phyloP scores from a whole-genome alignment of 2,888 invertebrate species.

The Terebella lapidaria region DNA sequence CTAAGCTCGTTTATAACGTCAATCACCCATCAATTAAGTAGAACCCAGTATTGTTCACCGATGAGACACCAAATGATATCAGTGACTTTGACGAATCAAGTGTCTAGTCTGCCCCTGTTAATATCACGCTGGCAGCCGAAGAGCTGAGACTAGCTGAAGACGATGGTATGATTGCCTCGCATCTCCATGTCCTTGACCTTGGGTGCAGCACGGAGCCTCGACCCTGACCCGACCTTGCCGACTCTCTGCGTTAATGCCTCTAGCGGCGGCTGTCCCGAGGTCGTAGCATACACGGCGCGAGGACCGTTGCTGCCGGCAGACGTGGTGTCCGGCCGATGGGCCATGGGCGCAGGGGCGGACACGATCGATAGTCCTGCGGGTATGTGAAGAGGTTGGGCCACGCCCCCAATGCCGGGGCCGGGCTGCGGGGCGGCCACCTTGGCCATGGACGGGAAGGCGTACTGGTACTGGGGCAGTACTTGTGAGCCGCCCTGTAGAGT shows the following conservation, averaged over 20 bases:
- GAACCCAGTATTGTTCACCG: too few relatives aligned
- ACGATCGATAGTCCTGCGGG: conserved; percentile 42
- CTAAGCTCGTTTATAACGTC: too few relatives aligned
- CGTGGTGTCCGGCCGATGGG: conserved; percentile 37
- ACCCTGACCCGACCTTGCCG: conserved; percentile 24
- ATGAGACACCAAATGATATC: too few relatives aligned
- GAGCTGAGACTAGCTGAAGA: conserved; percentile 39
- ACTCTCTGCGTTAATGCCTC: conserved; percentile 38
- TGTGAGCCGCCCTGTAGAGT: neutral
- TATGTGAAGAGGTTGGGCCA: neutral
- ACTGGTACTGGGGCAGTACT: conserved; percentile 6
- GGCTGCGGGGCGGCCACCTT: conserved; percentile 1
- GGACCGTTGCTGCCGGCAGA: conserved; percentile 27
- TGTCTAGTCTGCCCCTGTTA: neutral
- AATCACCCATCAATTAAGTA: too few relatives aligned
- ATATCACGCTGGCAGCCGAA: neutral
- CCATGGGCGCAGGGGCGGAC: conserved; percentile 50
- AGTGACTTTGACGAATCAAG: too few relatives aligned
- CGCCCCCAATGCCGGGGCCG: neutral
- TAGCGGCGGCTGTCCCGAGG: conserved; percentile 31
- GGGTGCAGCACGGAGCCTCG: neutral
- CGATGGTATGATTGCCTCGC: conserved; percentile 42
- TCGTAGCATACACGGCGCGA: too few relatives aligned
- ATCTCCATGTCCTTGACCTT: conserved; percentile 32
- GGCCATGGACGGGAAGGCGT: conserved; percentile 13